Conservation (phyloP, 2,797 vertebrate genomes). For the Rhinophrynus dorsalis region DNA sequence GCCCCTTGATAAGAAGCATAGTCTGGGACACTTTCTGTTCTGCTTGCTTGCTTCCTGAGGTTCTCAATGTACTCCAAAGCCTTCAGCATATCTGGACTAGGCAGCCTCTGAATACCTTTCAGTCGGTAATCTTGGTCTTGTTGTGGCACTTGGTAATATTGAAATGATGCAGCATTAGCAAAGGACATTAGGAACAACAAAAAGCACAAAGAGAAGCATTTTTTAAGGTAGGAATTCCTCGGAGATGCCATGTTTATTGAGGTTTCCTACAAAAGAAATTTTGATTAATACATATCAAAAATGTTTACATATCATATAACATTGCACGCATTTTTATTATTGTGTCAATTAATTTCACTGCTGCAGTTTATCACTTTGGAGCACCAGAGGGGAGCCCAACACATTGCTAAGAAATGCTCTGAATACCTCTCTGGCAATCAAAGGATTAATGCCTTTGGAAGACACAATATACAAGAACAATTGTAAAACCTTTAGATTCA, state of each 20-base stretch:
- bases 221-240: slow-evolving; percentile 58
- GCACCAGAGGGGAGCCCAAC: no score
- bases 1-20: slow-evolving; percentile 68
- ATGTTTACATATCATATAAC: no score
- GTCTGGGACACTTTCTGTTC: slow-evolving; percentile 71
- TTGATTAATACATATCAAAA: slow-evolving; percentile 57
- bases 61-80: slow-evolving; percentile 91
- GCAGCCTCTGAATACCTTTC: slow-evolving; percentile 69
- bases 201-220: slow-evolving; percentile 61
- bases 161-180: slow-evolving; percentile 75
- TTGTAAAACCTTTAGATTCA: no score
- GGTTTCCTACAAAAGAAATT: slow-evolving; percentile 63
- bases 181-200: slow-evolving; percentile 68
- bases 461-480: no score
- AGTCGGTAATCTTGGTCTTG: slow-evolving; percentile 73
- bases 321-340: slow-evolving; percentile 14
- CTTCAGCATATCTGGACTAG: slow-evolving; percentile 87
- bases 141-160: slow-evolving; percentile 78
- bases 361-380: no score
- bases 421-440: no score
- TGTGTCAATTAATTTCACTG: no score
- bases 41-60: slow-evolving; percentile 78
- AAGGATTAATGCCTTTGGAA: no score
- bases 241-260: slow-evolving; percentile 66
- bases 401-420: no score